Evolutionary conservation across 1,140 invertebrate genomes (phyloP), one percentile per base, ranked within the genome.

Genomic region (Gonioctena quinquepunctata): DNA sequence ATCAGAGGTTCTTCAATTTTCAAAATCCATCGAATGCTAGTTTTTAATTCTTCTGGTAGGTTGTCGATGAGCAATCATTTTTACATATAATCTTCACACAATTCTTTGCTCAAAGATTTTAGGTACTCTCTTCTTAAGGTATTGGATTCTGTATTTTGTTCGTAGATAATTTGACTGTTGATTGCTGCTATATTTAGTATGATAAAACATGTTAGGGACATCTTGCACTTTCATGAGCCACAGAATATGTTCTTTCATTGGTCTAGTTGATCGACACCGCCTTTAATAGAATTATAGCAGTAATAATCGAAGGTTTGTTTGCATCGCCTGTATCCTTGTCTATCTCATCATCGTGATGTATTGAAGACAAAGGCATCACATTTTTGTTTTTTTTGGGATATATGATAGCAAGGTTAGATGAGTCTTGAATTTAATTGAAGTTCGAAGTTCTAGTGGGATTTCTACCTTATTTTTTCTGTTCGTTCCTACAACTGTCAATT

Each of bases 341-440:
- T 48, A 75, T 77, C 52, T 72, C 52, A 23, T 69, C 60, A 62
- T 54, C 66, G 25, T 75, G n/a, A 69, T 83, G 80, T 18, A 79
- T 19, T 2, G 71, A 73, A 1, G 77, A 81, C n/a, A 79, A 25
- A 11, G 82, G 13, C 18, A 81, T 22, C 1, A 77, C 72, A 28
- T 62, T 62, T 48, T 62, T 62, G 16, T 62, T 33, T 18, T 11
- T 76, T 78, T 81, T 33, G 77, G 42, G 11, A 33, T 23, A 33
- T 62, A 62, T n/a, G 25, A 62, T n/a, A n/a, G n/a, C n/a, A n/a
- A n/a, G n/a, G n/a, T n/a, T n/a, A n/a, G n/a, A n/a, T n/a, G n/a
- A n/a, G n/a, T n/a, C n/a, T n/a, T n/a, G n/a, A n/a, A n/a, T n/a
- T n/a, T n/a, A n/a, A n/a, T n/a, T n/a, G n/a, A n/a, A n/a, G n/a